Percentiles rank a stretch among this genome's conserved stretches.
These are phyloP conservation scores for Actias luna DNA, from an alignment of 2,888 invertebrate species.

Conservation along the genomic window DNA sequence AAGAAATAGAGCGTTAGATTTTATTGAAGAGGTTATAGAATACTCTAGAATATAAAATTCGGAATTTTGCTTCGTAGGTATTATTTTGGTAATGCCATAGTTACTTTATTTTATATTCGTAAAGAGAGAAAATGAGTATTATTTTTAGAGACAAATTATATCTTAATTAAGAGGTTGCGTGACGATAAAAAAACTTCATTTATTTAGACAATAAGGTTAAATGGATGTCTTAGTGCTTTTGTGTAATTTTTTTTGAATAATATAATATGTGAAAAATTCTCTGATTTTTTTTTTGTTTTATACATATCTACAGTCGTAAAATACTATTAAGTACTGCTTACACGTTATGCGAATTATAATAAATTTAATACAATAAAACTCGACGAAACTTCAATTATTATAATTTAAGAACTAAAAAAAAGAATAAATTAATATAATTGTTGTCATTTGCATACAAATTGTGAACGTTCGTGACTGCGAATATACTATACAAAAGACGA, in stretches of 20 bases:
- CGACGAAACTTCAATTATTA: neutral
- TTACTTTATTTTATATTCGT: constrained; percentile 61
- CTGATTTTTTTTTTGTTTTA: constrained; percentile 34
- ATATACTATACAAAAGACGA: neutral
- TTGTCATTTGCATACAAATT: neutral
- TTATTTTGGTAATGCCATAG: constrained; percentile 72
- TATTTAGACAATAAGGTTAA: constrained; percentile 82
- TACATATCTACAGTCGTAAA: neutral
- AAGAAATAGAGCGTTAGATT: constrained; percentile 64
- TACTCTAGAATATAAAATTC: constrained; percentile 57
- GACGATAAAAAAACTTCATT: constrained; percentile 76
- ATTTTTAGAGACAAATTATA: constrained; percentile 81
- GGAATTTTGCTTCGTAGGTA: constrained; percentile 69
- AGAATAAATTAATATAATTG: neutral
- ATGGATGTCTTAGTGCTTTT: constrained; percentile 83
- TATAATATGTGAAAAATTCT: constrained; percentile 77
- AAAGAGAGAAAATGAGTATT: constrained; percentile 73
- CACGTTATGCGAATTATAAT: neutral
- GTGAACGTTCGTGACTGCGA: neutral
- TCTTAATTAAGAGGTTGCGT: constrained; percentile 77
- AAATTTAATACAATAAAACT: neutral
- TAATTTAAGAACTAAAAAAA: neutral
- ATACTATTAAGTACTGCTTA: neutral
- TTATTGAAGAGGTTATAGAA: constrained; percentile 53
- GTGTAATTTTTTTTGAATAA: constrained; percentile 82